phyloP scores from a whole-genome alignment of 2,113 vertebrate genomes.

The Parus major region DNA sequence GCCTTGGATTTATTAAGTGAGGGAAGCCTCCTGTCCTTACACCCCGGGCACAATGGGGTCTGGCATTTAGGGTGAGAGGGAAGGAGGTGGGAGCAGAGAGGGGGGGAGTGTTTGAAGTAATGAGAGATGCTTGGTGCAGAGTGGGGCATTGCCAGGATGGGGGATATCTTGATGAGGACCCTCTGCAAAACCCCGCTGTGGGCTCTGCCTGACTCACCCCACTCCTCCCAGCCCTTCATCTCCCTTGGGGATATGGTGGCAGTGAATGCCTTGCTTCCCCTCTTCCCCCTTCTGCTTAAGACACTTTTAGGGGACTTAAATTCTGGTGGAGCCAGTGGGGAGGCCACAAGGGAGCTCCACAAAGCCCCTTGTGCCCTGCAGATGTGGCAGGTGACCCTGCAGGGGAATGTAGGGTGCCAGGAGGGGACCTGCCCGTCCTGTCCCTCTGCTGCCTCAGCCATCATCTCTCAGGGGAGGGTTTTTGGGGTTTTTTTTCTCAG shows the following conservation, averaged over 20 bases:
- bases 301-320: not conserved
- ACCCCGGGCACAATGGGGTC: not conserved
- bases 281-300: not conserved
- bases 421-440: not conserved
- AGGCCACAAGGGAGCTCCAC: fast-evolving
- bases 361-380: not conserved
- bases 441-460: not conserved
- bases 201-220: not conserved
- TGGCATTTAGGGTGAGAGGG: not conserved
- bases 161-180: not conserved
- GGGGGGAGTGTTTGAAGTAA: constrained; percentile 2
- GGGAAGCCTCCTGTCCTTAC: not conserved
- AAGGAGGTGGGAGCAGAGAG: not conserved
- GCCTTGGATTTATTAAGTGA: constrained; percentile 66
- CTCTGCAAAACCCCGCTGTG: not conserved
- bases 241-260: too few relatives aligned
- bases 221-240: not conserved
- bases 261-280: not conserved
- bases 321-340: not conserved
- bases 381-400: not conserved
- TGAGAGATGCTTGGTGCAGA: constrained; percentile 46
- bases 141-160: not conserved
- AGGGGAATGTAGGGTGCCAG: not conserved
- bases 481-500: not conserved
- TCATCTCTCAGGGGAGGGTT: not conserved